Base-by-base conservation (phyloP, 2,888 invertebrate species). In the Salticus scenicus region DNA sequence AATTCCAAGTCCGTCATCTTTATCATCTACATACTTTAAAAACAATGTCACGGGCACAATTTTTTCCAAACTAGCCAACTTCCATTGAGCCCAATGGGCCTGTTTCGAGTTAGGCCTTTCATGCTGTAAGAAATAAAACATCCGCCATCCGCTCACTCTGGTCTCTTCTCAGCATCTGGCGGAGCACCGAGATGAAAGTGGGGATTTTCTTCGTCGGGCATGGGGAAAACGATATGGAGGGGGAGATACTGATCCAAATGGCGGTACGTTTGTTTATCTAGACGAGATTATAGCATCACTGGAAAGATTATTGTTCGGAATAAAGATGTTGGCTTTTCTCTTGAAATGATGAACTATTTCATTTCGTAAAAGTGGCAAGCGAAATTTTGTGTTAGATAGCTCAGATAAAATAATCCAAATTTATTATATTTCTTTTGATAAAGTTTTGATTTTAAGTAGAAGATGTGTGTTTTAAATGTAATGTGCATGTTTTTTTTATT, bases 1-100 rank as follows among this genome's bases (percentile, higher is more conserved):
- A 80, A 33, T 66, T 67, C 73, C 73, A 73, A 31, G 24, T 74
- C 80, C 28, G 30, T 27, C 51, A 28, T 51, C 80, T 73, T 80
- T 5, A 10, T 47, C 17, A 47, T 17, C 47, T 47, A 47, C 47
- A 47, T 47, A 47, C 14, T 47, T 5, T 17, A 2, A 7, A n/a
- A 17, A 17, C 47, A 47, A 2, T 17, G 47, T 47, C 47, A 47
- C 17, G 47, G 47, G 2, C 47, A 47, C 47, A 47, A n/a, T 2
- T 17, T 10, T 2, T 47, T 2, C 47, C 63, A 66, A 7, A 31
- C 12, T 20, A 33, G 28, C 20, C 20, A 27, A 20, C 42, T 27
- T 37, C 31, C 42, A 20, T 33, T 63, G 41, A 27, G 47, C 51
- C 70, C 27, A 42, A 71, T 63, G 64, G 78, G 42, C 70, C 33